Conservation (phyloP, 2,888 invertebrate genomes). For the Tipula vernalis region DNA sequence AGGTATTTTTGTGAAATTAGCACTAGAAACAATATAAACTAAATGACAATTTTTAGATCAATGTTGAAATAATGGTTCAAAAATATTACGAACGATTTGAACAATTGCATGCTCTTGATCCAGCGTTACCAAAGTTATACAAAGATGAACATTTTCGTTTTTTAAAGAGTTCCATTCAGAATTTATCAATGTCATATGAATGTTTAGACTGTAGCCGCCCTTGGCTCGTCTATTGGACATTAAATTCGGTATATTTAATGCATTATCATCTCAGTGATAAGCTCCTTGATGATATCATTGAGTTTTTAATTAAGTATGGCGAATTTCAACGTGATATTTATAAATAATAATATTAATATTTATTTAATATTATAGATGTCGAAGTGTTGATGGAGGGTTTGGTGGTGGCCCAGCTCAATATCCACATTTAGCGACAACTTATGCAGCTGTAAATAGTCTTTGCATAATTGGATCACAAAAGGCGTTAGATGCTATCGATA, state of each 20-base stretch:
- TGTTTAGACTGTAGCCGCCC: conserved; percentile 88
- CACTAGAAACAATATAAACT: background rate
- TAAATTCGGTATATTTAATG: conserved; percentile 76
- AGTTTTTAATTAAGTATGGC: conserved; percentile 45
- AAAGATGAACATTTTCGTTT: conserved; percentile 50
- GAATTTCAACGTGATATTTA: background rate
- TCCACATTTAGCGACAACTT: conserved; percentile 92
- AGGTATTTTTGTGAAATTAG: conserved; percentile 33
- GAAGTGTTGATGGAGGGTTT: conserved; percentile 60
- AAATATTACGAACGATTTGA: conserved; percentile 40
- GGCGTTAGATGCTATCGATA: conserved; percentile 78
- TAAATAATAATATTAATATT: background rate
- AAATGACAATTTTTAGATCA: conserved; percentile 31
- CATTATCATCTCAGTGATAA: conserved; percentile 47
- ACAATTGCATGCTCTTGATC: conserved; percentile 38
- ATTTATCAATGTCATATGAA: conserved; percentile 60
- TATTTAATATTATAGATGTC: conserved; percentile 22
- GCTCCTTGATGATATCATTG: conserved; percentile 40
- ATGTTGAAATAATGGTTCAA: conserved; percentile 44
- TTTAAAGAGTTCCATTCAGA: conserved; percentile 52
- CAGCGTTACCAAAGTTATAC: conserved; percentile 46
- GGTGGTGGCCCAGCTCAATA: conserved; percentile 89
- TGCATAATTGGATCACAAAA: conserved; percentile 79
- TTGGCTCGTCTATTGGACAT: conserved; percentile 96
- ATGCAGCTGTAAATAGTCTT: conserved; percentile 89